Evolutionary conservation across 2,888 invertebrate genomes (phyloP).

Genomic region (Scrobipalpa costella): DNA sequence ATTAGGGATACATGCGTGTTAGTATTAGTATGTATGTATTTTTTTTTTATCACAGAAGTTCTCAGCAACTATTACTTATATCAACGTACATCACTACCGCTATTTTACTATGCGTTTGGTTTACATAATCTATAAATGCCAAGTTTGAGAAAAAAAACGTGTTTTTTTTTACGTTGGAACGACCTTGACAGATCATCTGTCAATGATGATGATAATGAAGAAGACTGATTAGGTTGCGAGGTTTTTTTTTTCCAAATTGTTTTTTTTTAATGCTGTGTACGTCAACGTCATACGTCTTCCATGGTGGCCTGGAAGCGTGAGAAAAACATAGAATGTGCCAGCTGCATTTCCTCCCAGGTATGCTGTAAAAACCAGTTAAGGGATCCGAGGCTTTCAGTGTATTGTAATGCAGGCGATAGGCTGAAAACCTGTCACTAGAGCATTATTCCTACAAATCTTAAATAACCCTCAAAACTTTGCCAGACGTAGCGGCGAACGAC

Average conservation of each 20-base stretch:
- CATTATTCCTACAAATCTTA: too few relatives aligned
- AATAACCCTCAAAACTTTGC: too few relatives aligned
- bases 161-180: not conserved
- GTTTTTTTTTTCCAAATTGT: not conserved
- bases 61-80: not conserved
- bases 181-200: constrained; percentile 1
- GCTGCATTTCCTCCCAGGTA: too few relatives aligned
- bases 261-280: not conserved
- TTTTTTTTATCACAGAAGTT: not conserved
- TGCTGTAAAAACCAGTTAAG: too few relatives aligned
- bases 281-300: not conserved
- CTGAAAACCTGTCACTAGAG: too few relatives aligned
- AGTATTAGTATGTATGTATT: not conserved
- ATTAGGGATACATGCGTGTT: not conserved
- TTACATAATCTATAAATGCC: constrained; percentile 16
- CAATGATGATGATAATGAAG: not conserved
- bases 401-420: too few relatives aligned
- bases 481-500: too few relatives aligned
- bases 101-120: constrained; percentile 4
- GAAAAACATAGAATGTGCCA: too few relatives aligned
- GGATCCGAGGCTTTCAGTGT: too few relatives aligned
- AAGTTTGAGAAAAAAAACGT: constrained; percentile 16
- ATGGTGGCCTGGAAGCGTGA: too few relatives aligned
- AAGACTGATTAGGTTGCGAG: not conserved
- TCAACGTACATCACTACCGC: constrained; percentile 5